Evolutionary conservation across 2,888 invertebrate species (phyloP).

Genomic region (Drosophila fulvimacula): DNA sequence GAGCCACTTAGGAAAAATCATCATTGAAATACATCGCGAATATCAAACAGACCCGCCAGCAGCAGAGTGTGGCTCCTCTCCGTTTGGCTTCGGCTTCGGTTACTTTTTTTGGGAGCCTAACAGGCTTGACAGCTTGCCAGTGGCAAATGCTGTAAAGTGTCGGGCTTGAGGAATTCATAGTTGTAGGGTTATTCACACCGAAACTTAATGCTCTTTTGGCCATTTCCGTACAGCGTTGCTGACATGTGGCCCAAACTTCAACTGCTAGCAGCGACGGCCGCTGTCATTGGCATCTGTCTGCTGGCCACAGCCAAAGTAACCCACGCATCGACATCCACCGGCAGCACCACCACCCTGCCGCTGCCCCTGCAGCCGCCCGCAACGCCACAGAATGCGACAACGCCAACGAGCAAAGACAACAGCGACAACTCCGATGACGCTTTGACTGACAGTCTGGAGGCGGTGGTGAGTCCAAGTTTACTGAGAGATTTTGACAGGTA

Average conservation of each 20-base stretch:
- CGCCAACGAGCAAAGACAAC: conserved; percentile 65
- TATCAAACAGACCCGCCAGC: conserved; percentile 41
- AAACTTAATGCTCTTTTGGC: conserved; percentile 34
- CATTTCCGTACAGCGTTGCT: conserved; percentile 56
- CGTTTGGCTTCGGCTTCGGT: neutral
- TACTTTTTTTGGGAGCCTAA: conserved; percentile 17
- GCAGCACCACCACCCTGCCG: conserved; percentile 39
- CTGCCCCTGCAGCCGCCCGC: conserved; percentile 69
- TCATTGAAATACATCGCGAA: conserved; percentile 50
- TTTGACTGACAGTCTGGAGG: conserved; percentile 45
- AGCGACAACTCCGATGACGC: conserved; percentile 42
- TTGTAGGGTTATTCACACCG: conserved; percentile 65
- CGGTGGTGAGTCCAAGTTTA: conserved; percentile 69
- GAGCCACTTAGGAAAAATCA: conserved; percentile 57
- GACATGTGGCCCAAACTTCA: conserved; percentile 79
- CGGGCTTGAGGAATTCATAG: conserved; percentile 46
- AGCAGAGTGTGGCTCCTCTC: conserved; percentile 14
- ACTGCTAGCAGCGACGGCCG: conserved; percentile 57
- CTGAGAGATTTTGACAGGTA: conserved; percentile 69
- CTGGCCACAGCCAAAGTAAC: conserved; percentile 51
- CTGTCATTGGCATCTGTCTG: conserved; percentile 76
- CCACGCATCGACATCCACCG: conserved; percentile 33
- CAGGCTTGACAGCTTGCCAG: conserved; percentile 59
- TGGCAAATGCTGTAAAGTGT: conserved; percentile 38
- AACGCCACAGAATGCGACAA: conserved; percentile 72